phyloP scores from a whole-genome alignment of 2,888 invertebrate species.

The Ditula angustiorana region DNA sequence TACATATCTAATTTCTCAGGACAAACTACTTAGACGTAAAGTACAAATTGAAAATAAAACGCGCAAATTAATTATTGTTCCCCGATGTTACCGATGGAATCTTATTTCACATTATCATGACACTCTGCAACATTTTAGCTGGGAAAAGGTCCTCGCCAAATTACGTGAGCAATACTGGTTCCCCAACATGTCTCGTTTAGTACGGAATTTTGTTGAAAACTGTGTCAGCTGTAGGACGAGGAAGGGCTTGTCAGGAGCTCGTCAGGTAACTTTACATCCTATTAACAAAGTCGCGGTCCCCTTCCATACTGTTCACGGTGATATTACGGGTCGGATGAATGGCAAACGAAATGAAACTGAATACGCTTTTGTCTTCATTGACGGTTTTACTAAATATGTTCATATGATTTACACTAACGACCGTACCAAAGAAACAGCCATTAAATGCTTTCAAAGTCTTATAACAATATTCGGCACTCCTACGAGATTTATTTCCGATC shows the following conservation, averaged over 20 bases:
- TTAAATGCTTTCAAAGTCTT: not conserved
- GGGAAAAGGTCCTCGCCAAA: conserved; percentile 40
- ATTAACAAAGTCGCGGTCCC: conserved; percentile 41
- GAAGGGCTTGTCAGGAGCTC: conserved; percentile 37
- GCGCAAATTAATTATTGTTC: conserved; percentile 30
- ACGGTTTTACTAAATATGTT: conserved; percentile 39
- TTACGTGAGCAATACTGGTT: conserved; percentile 43
- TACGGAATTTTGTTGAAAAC: too few species aligned
- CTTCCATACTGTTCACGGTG: conserved; percentile 40
- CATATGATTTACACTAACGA: conserved; percentile 37
- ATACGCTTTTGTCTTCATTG: conserved; percentile 41
- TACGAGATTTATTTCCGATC: conserved; percentile 30
- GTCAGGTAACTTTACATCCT: conserved; percentile 37
- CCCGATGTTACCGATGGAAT: conserved; percentile 31
- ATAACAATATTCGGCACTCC: conserved; percentile 31
- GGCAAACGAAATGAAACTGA: conserved; percentile 31
- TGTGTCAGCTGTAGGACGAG: conserved; percentile 34
- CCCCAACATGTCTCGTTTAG: conserved; percentile 39
- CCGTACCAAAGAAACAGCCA: conserved; percentile 26
- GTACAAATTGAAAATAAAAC: conserved; percentile 41
- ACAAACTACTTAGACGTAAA: conserved; percentile 39
- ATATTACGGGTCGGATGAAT: conserved; percentile 42
- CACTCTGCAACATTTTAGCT: conserved; percentile 34
- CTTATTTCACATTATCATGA: conserved; percentile 29
- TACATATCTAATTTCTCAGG: conserved; percentile 31